Base-by-base conservation (phyloP, 2,888 invertebrate species). In the Cristatella mucedo region DNA sequence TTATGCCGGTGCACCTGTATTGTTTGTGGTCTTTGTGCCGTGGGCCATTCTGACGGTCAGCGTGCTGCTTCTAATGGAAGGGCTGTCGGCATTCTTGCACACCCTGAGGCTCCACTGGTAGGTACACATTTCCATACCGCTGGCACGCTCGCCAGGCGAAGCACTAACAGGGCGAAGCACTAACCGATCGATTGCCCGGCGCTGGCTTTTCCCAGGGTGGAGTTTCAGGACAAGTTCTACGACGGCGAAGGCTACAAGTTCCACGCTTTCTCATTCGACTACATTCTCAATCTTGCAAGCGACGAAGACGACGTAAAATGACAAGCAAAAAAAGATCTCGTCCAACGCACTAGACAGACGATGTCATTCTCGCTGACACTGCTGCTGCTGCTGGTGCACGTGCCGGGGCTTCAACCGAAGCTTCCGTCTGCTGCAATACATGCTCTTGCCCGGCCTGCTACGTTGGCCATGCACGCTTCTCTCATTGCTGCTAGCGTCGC, bases 201-300 rank as follows among this genome's bases (percentile, higher is more conserved):
- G 16, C 32, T 33, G 33, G 29, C 4, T n/a, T 45, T 42, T 56
- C 63, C 18, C 58, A 83, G 83, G 83, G 93, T 95, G 46, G 95
- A 95, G 68, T 97, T 95, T 74, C 91, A 93, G 68, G 87, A 85
- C 68, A 97, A 95, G 67, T 97, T 97, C 71, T 95, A 95, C 67
- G 68, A 73, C 24, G 95, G 93, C 21, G 74, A 75, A 41, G 95
- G 95, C 13, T 85, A 93, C 63, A 73, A 78, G 38, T 95, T 95
- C 71, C 75, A 77, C 55, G 95, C 95, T 2, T 97, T 97, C 72
- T 82, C 87, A 11, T 95, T 95, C 70, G 80, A 80, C 29, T 55
- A 57, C 15, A 63, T 69, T 30, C 43, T 65, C 13, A 58, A 63
- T n/a, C n/a, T n/a, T n/a, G n/a, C n/a, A n/a, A n/a, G n/a, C n/a